These are phyloP conservation scores for Drosophila anceps DNA, from an alignment of 2,888 invertebrate species.

Conservation along the genomic window DNA sequence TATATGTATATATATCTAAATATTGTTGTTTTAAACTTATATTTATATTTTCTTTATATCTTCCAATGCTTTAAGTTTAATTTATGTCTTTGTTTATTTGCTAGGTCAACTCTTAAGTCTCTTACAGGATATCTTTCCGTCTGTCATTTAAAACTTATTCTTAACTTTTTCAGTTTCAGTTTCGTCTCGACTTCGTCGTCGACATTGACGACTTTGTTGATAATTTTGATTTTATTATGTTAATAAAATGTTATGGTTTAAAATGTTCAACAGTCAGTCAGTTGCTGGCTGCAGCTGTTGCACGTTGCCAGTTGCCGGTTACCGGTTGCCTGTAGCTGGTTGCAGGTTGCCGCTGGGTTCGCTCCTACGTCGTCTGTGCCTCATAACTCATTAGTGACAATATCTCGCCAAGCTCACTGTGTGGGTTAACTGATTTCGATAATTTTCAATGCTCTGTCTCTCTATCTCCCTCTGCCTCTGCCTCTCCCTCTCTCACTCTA, in stretches of 20 bases:
- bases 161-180: constrained; percentile 50
- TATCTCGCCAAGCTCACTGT: constrained; percentile 64
- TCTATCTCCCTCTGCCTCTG: neutral
- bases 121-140: neutral
- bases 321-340: constrained; percentile 7
- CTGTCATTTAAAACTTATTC: neutral
- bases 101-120: neutral
- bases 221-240: constrained; percentile 84
- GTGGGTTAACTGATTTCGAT: constrained; percentile 80
- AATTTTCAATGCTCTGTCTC: constrained; percentile 59
- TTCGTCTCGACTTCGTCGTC: constrained; percentile 46
- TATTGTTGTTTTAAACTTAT: no score
- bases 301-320: constrained; percentile 29
- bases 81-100: no score
- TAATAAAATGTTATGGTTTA: constrained; percentile 85
- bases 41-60: no score
- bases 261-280: constrained; percentile 75
- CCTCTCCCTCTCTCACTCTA: constrained; percentile 3
- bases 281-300: constrained; percentile 44
- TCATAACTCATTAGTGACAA: constrained; percentile 83
- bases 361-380: constrained; percentile 75
- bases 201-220: constrained; percentile 83
- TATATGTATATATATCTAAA: no score
- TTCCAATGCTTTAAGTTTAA: no score
- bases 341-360: constrained; percentile 55